Evolutionary conservation across 2,797 vertebrate genomes (phyloP), one percentile per base, ranked within the genome.

Genomic region (Pangasius djambal): DNA sequence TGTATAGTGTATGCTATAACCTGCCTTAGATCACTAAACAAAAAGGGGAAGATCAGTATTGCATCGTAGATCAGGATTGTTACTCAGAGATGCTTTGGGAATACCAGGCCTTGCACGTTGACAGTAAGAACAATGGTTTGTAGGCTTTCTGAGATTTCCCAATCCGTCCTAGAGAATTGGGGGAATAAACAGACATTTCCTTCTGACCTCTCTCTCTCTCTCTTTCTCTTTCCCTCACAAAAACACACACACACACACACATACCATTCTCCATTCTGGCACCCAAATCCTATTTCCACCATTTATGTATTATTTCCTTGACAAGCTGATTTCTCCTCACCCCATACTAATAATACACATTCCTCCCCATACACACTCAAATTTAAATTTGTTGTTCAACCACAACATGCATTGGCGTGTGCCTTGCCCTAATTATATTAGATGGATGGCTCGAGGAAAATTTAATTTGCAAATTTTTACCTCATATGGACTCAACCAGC

Each of bases 181-280:
- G 88, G 87, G 91, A 93, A 93, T 96, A 96, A 96, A 96, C 94
- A 96, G 92, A 92, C 94, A 55, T 94, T 96, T 96, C 95, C 95
- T 95, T 83, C 44, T 85, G 90, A 88, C 83, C 82, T 83, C 84
- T 81, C 85, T 85, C 74, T 82, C 84, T 67, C 85, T 74, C 88
- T 89, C 79, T 83, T 77, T 87, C 87, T 88, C 40, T 63, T 67
- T 44, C 67, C 59, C 63, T 37, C 67, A 25, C 44, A 13, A 34
- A n/a, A 69, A 4, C 50, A 63, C 59, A 79, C 81, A 85, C 81
- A 86, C 83, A 82, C 75, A 83, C 77, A 86, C 70, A 88, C 91
- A 86, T 78, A 85, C 85, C 83, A 79, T 12, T 65, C 72, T 52
- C 67, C 34, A 75, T 79, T 87, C 75, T 85, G 52, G 67, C 82